phyloP scores from a whole-genome alignment of 2,888 invertebrate species.

The Scaptomyza caliginosa region DNA sequence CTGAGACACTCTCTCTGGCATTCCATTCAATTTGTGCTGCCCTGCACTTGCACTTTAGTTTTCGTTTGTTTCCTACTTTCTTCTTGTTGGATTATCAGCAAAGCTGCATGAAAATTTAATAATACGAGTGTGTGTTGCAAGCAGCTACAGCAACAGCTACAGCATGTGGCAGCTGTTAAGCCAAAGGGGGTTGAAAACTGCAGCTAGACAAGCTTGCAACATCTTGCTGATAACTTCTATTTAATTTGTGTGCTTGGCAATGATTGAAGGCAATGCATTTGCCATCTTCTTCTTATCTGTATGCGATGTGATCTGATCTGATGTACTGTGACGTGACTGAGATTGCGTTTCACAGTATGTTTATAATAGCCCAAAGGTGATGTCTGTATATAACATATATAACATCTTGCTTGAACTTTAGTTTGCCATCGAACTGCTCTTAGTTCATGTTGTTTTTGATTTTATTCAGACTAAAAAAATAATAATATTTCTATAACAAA shows the following conservation, averaged over 20 bases:
- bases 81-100: conserved; percentile 62
- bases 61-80: conserved; percentile 35
- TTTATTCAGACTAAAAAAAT: too few species aligned
- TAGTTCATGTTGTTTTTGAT: too few species aligned
- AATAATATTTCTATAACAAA: too few species aligned
- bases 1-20: conserved; percentile 27
- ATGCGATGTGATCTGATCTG: not conserved
- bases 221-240: conserved; percentile 49
- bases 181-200: not conserved
- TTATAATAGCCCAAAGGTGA: not conserved
- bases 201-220: conserved; percentile 7
- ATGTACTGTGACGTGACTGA: not conserved
- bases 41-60: conserved; percentile 47
- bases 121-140: conserved; percentile 44
- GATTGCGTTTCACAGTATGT: not conserved
- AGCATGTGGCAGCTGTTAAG: conserved; percentile 22
- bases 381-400: not conserved
- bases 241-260: conserved; percentile 56
- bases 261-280: conserved; percentile 40
- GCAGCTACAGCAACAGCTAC: conserved; percentile 11
- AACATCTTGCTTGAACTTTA: not conserved
- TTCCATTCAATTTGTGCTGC: conserved; percentile 49
- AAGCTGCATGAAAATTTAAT: conserved; percentile 79
- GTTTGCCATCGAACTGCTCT: not conserved
- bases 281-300: conserved; percentile 13